Base-by-base conservation (phyloP, 1,140 invertebrate species). In the Coboldia fuscipes region DNA sequence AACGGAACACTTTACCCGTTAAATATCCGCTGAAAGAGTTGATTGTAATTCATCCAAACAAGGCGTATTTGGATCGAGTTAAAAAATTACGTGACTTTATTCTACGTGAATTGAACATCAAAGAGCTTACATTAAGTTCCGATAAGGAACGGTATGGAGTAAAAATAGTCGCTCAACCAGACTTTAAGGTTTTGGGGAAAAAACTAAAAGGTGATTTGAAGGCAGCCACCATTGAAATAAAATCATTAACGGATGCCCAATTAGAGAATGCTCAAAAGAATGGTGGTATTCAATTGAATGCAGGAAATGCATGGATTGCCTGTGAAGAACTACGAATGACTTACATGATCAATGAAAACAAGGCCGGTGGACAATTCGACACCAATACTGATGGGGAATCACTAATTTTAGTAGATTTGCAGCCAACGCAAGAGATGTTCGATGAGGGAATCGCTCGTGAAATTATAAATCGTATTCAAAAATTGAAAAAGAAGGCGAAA, bases 1-100 rank as follows among this genome's bases (percentile, higher is more conserved):
- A 98, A 49, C 66, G 90, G 21, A 85, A 86, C 54, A 93, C 82
- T 1, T 67, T 97, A 35, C 92, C 93, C 0, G 66, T 94, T 0
- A 97, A 97, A 61, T 97, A 96, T 62, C 96, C 96, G 0, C 56
- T 99, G 31, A 86, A 83, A 13, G 92, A 97, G 64, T 70, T 97
- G 33, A 76, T 97, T 18, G 75, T 97, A 5, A 88, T 99, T 40
- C 80, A 96, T 50, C 76, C 85, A 42, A 79, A 94, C 45, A 45
- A 60, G 23, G 53, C 72, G 18, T 75, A 78, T 41, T 58, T 97
- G 22, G 57, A 78, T n/a, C 84, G 94, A 46, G 64, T 97, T 1
- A 54, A 70, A 24, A 72, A 71, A 7, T 58, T 98, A 16, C 63
- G 93, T 48, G 65, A 65, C 18, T 99, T 96, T 50, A 80, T 98